phyloP scores from a whole-genome alignment of 2,888 invertebrate genomes.

The Xestia rhomboidea region DNA sequence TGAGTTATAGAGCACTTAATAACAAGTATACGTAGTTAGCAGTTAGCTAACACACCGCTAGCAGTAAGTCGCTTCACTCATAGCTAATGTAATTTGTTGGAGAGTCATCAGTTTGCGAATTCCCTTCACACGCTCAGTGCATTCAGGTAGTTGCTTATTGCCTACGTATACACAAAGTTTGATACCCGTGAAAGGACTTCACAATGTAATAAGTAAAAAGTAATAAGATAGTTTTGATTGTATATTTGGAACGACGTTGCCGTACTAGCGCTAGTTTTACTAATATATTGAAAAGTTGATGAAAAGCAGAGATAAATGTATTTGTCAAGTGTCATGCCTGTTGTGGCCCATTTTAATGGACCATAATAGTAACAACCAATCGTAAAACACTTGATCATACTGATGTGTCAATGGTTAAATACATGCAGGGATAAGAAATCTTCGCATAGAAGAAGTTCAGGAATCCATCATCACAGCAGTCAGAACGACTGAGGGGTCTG shows the following conservation, averaged over 20 bases:
- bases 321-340: background rate
- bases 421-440: background rate
- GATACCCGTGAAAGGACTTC: background rate
- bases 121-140: conserved; percentile 1
- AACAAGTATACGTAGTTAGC: conserved; percentile 12
- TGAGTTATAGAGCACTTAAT: conserved; percentile 29
- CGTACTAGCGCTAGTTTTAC: background rate
- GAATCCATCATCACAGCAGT: background rate
- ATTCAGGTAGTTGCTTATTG: background rate
- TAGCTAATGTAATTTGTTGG: conserved; percentile 41
- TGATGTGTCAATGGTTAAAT: background rate
- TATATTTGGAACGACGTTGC: background rate
- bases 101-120: conserved; percentile 23
- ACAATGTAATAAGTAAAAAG: background rate
- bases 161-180: background rate
- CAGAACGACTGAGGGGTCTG: background rate
- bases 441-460: background rate
- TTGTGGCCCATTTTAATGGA: background rate
- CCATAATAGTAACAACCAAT: background rate
- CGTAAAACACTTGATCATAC: background rate
- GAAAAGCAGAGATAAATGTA: background rate
- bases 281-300: background rate
- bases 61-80: conserved; percentile 27
- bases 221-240: background rate
- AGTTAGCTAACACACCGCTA: conserved; percentile 17